These are phyloP conservation scores for Onychomys arenicola DNA, from an alignment of 2,797 vertebrate genomes.

Conservation along the genomic window DNA sequence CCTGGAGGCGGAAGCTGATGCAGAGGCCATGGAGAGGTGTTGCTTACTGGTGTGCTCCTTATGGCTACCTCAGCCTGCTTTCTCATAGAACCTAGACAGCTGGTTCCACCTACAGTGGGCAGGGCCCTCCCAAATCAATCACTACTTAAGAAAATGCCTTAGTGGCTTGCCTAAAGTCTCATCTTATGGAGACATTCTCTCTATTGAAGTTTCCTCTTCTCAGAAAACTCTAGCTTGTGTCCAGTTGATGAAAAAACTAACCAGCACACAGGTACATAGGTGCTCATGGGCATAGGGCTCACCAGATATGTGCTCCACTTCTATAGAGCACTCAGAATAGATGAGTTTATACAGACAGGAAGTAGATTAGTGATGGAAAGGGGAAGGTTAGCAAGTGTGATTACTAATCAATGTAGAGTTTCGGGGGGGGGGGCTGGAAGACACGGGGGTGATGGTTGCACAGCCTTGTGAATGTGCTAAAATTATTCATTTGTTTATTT, in stretches of 20 bases:
- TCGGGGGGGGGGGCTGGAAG: not conserved
- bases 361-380: not conserved
- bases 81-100: not conserved
- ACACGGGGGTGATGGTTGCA: not conserved
- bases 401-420: not conserved
- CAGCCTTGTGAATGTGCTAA: not conserved
- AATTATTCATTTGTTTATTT: not conserved
- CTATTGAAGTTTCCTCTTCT: not conserved
- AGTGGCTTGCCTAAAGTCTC: not conserved
- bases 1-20: not conserved
- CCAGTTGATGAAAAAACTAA: not conserved
- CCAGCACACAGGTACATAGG: not conserved
- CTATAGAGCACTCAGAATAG: not conserved
- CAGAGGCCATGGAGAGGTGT: not conserved
- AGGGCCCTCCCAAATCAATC: not conserved
- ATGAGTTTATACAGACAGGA: not conserved
- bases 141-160: not conserved
- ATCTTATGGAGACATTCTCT: not conserved
- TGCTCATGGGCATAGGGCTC: not conserved
- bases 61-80: not conserved
- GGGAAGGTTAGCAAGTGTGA: not conserved
- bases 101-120: not conserved
- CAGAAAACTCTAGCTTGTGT: not conserved
- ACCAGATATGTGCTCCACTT: not conserved
- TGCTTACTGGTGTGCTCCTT: not conserved